These are phyloP conservation scores for Seira ritae DNA, from an alignment of 2,888 invertebrate genomes.

Conservation along the genomic window DNA sequence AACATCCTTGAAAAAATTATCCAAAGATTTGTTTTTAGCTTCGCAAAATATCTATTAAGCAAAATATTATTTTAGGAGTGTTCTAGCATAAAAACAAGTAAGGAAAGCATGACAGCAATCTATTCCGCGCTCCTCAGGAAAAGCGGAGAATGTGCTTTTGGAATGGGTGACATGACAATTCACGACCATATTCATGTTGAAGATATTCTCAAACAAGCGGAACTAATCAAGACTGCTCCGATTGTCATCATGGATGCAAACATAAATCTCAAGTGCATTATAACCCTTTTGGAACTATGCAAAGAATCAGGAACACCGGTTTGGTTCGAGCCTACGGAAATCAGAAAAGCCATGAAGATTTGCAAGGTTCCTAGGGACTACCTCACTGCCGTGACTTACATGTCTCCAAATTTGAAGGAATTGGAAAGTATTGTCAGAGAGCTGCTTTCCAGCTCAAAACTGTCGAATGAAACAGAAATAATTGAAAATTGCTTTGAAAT, in stretches of 20 bases:
- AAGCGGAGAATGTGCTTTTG: slow-evolving; percentile 86
- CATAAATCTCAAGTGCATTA: slow-evolving; percentile 82
- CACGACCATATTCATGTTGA: slow-evolving; percentile 83
- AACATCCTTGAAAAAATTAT: slow-evolving; percentile 6
- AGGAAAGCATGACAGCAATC: slow-evolving; percentile 80
- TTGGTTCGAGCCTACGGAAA: slow-evolving; percentile 93
- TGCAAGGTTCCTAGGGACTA: slow-evolving; percentile 78
- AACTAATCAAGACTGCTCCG: slow-evolving; percentile 76
- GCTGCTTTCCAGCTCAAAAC: not conserved
- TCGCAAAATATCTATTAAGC: not conserved
- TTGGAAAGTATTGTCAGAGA: slow-evolving; percentile 81
- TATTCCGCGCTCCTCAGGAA: slow-evolving; percentile 86
- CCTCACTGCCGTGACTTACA: slow-evolving; percentile 77
- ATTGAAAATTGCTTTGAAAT: slow-evolving; percentile 57
- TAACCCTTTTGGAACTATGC: slow-evolving; percentile 81
- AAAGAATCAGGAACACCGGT: slow-evolving; percentile 82
- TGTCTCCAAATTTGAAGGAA: slow-evolving; percentile 90
- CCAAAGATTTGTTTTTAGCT: not conserved
- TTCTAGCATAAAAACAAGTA: slow-evolving; percentile 74
- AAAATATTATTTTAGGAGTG: slow-evolving; percentile 12
- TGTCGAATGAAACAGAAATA: not conserved
- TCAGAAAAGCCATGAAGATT: slow-evolving; percentile 84
- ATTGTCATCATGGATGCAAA: slow-evolving; percentile 92
- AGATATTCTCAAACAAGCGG: slow-evolving; percentile 41
- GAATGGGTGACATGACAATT: slow-evolving; percentile 90